Conservation (phyloP, 2,113 vertebrate genomes). For the Salvelinus namaycush region DNA sequence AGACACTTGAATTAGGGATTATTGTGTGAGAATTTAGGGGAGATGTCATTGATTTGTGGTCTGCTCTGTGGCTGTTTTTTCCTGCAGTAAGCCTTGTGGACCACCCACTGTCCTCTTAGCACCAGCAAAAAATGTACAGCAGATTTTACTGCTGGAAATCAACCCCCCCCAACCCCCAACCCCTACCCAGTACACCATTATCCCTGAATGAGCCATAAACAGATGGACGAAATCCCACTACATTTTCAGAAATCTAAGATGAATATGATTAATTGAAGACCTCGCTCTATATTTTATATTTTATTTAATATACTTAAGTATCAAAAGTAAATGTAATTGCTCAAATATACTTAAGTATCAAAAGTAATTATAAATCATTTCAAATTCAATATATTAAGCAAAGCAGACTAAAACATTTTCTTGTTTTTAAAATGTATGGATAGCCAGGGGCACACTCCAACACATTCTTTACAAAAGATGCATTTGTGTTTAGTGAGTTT, state of each 20-base stretch:
- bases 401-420: too few species aligned
- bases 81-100: background rate
- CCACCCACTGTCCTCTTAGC: background rate
- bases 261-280: slow-evolving; percentile 62
- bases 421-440: too few species aligned
- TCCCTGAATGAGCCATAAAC: background rate
- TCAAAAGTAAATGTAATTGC: too few species aligned
- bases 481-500: too few species aligned
- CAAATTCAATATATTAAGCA: too few species aligned
- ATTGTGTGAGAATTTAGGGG: too few species aligned
- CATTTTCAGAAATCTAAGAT: slow-evolving; percentile 43
- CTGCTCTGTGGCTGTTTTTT: background rate
- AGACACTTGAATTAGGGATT: background rate
- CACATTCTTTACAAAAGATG: too few species aligned
- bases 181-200: background rate
- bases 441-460: too few species aligned
- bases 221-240: slow-evolving; percentile 32
- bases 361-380: too few species aligned
- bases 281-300: slow-evolving; percentile 38
- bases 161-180: background rate
- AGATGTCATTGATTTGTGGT: background rate
- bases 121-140: background rate
- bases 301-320: slow-evolving; percentile 8
- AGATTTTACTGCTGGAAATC: background rate
- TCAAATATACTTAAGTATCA: too few species aligned